Evolutionary conservation across 2,888 invertebrate genomes (phyloP).

Genomic region (Dorcus hopei): DNA sequence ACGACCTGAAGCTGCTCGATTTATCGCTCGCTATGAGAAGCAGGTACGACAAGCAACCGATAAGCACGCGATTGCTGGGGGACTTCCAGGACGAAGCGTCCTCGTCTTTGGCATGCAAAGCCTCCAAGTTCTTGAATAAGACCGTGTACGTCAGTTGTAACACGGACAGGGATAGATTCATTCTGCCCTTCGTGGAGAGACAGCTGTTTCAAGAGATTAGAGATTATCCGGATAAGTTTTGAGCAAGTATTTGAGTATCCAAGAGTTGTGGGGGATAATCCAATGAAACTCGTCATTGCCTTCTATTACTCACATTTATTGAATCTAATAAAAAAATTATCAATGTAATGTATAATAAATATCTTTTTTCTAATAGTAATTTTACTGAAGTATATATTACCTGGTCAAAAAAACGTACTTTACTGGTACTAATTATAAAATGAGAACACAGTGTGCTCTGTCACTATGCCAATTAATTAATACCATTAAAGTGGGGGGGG

Average conservation of each 20-base stretch:
- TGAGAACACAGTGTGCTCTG: too few species aligned
- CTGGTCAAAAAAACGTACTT: constrained; percentile 15
- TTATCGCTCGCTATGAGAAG: constrained; percentile 45
- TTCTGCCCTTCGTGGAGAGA: constrained; percentile 44
- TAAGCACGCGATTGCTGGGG: constrained; percentile 47
- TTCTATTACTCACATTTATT: constrained; percentile 27
- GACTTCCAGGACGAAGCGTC: constrained; percentile 42
- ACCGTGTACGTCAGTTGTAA: constrained; percentile 54
- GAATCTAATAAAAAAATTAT: constrained; percentile 29
- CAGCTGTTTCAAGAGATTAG: constrained; percentile 48
- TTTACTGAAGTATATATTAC: constrained; percentile 22
- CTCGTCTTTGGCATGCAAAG: constrained; percentile 39
- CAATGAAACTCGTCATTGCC: background rate
- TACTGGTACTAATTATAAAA: constrained; percentile 20
- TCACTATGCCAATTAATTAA: constrained; percentile 15
- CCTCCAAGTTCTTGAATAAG: constrained; percentile 48
- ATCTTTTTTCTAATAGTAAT: constrained; percentile 22
- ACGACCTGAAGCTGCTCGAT: constrained; percentile 42
- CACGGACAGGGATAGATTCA: constrained; percentile 41
- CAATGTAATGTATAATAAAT: constrained; percentile 30
- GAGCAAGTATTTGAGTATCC: background rate
- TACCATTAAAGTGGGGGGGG: constrained; percentile 19
- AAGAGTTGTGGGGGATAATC: too few species aligned
- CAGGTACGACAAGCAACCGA: constrained; percentile 33
- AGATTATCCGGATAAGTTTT: constrained; percentile 42